These are phyloP conservation scores for Chrysolina oricalcia DNA, from an alignment of 2,888 invertebrate genomes.

Conservation along the genomic window DNA sequence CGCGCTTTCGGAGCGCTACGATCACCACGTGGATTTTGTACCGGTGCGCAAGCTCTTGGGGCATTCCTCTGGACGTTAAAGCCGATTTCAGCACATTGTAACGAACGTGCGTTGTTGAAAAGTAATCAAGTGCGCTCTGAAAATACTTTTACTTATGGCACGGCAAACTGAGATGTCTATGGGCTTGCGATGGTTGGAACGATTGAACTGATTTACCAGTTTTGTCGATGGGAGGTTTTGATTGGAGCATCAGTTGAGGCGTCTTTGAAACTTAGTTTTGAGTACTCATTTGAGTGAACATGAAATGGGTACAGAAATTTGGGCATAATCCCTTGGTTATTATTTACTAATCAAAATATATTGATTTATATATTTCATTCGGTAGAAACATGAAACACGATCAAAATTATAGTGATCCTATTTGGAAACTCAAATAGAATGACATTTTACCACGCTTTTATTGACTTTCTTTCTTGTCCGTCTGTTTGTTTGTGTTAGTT, in stretches of 20 bases:
- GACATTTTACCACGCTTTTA: too few species aligned
- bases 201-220: conserved; percentile 7
- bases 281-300: too few species aligned
- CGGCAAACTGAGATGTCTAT: conserved; percentile 28
- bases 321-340: too few species aligned
- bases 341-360: too few species aligned
- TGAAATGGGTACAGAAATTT: too few species aligned
- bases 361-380: too few species aligned
- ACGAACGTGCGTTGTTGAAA: conserved; percentile 41
- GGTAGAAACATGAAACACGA: too few species aligned
- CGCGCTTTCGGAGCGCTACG: conserved; percentile 43
- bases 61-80: conserved; percentile 44
- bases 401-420: too few species aligned
- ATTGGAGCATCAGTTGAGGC: background rate
- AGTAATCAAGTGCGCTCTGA: conserved; percentile 36
- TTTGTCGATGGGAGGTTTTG: background rate
- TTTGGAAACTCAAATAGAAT: too few species aligned
- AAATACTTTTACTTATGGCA: conserved; percentile 29
- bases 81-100: conserved; percentile 55
- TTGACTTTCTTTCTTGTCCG: too few species aligned
- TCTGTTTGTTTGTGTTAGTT: too few species aligned
- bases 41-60: conserved; percentile 51
- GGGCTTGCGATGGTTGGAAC: conserved; percentile 14
- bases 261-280: too few species aligned
- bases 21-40: conserved; percentile 57